Evolutionary conservation across 2,888 invertebrate species (phyloP).

Genomic region (Elysia crispata): DNA sequence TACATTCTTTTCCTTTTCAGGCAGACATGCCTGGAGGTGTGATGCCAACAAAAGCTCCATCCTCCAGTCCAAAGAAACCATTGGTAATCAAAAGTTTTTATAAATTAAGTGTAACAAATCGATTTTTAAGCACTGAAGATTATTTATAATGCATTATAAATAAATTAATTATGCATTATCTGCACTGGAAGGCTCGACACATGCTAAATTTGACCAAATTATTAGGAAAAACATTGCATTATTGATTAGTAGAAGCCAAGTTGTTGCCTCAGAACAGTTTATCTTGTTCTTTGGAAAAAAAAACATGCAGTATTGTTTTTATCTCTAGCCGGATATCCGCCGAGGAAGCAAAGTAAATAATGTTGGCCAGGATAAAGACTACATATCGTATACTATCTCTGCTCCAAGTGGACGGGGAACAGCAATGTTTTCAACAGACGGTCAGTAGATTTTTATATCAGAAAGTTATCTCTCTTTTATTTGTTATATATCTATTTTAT

Average conservation of each 20-base stretch:
- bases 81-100: constrained; percentile 17
- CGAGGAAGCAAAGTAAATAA: constrained; percentile 51
- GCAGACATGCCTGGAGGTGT: constrained; percentile 55
- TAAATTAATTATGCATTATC: background rate
- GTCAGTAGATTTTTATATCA: constrained; percentile 58
- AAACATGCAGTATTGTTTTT: background rate
- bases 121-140: background rate
- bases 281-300: background rate
- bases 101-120: background rate
- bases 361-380: constrained; percentile 63
- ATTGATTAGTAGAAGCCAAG: background rate
- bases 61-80: constrained; percentile 35
- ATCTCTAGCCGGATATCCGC: constrained; percentile 63
- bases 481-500: background rate
- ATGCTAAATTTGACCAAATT: background rate
- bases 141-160: background rate
- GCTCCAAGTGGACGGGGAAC: constrained; percentile 73
- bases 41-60: constrained; percentile 42
- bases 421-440: constrained; percentile 69
- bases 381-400: constrained; percentile 73
- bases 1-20: constrained; percentile 39
- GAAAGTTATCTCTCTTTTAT: background rate
- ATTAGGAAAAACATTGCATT: background rate
- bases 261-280: background rate
- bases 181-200: background rate